Conservation (phyloP, 2,888 invertebrate genomes). For the Seladonia tumulorum region DNA sequence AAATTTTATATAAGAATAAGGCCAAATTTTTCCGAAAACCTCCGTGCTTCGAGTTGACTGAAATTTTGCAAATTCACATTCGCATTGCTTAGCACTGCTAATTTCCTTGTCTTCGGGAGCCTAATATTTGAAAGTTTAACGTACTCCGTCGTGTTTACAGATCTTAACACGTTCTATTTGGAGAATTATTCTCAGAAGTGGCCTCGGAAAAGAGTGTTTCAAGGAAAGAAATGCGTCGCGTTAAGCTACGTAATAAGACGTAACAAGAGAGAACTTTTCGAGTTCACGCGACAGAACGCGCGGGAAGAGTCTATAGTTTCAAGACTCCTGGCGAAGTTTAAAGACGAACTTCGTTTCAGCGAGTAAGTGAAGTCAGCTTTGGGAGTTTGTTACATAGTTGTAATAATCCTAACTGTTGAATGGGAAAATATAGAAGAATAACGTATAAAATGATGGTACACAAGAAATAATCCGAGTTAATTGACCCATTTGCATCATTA, state of each 20-base stretch:
- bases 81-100: background rate
- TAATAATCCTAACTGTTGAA: background rate
- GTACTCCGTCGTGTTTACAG: background rate
- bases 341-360: background rate
- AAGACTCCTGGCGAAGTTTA: background rate
- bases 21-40: too few species aligned
- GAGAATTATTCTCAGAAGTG: background rate
- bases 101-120: background rate
- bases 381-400: background rate
- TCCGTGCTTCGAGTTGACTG: too few species aligned
- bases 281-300: background rate
- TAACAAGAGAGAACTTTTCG: conserved; percentile 1
- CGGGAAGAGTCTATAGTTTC: conserved; percentile 1
- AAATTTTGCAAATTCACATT: background rate
- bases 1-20: too few species aligned
- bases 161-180: background rate
- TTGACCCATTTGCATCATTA: background rate
- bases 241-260: background rate
- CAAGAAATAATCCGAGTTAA: background rate
- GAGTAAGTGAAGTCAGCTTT: background rate
- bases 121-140: background rate
- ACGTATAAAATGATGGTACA: background rate
- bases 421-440: background rate
- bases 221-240: background rate
- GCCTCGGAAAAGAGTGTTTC: background rate